Evolutionary conservation across 2,888 invertebrate species (phyloP).

Genomic region (Troilus luridus): DNA sequence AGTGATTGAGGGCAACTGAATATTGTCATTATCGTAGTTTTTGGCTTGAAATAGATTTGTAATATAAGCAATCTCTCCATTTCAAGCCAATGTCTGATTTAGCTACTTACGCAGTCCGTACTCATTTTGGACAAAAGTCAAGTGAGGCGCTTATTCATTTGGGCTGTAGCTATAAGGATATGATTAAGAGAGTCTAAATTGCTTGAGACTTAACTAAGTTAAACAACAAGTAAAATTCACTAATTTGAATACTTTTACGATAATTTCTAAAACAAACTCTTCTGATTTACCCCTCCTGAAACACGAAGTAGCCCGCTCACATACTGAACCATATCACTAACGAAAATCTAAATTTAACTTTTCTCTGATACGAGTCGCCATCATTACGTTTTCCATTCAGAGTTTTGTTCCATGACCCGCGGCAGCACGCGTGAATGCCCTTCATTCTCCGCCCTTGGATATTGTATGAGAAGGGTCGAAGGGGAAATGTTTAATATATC

Average conservation of each 20-base stretch:
- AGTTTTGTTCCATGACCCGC: neutral
- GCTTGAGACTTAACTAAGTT: neutral
- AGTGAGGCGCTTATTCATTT: too few species aligned
- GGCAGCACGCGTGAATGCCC: neutral
- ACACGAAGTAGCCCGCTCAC: neutral
- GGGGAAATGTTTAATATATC: neutral
- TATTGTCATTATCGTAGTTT: too few species aligned
- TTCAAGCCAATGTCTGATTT: too few species aligned
- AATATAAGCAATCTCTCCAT: too few species aligned
- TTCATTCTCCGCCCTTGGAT: neutral
- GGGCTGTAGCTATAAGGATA: too few species aligned
- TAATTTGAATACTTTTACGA: neutral
- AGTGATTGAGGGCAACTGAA: too few species aligned
- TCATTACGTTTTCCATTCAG: conserved; percentile 25
- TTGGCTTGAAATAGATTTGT: too few species aligned
- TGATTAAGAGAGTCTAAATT: too few species aligned
- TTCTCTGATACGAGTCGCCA: neutral
- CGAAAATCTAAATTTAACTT: conserved; percentile 18
- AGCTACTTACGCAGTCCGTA: too few species aligned
- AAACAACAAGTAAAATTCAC: neutral
- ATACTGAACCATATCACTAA: neutral
- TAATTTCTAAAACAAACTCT: neutral
- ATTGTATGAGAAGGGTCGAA: neutral
- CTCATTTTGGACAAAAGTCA: too few species aligned
- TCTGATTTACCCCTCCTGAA: neutral